phyloP scores from a whole-genome alignment of 2,797 vertebrate genomes.

The Danionella dracula region DNA sequence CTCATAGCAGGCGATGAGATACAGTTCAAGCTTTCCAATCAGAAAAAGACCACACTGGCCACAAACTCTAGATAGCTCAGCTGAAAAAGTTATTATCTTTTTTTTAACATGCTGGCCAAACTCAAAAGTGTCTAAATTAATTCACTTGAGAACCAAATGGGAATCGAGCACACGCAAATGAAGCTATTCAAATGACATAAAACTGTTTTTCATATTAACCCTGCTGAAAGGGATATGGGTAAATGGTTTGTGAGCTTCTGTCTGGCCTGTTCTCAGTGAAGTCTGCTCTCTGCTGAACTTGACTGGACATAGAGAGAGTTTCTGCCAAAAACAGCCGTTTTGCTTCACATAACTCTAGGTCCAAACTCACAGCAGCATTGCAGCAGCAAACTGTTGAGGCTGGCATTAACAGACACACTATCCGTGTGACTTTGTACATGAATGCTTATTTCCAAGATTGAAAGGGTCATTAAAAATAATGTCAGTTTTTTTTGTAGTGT shows the following conservation, averaged over 20 bases:
- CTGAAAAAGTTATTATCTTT: background rate
- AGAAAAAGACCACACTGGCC: background rate
- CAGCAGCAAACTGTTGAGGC: slow-evolving; percentile 38
- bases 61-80: background rate
- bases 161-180: background rate
- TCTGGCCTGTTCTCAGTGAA: background rate
- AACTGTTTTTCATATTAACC: background rate
- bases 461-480: slow-evolving; percentile 1
- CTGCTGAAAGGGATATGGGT: background rate
- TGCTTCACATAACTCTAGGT: slow-evolving; percentile 59
- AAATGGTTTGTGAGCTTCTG: slow-evolving; percentile 14
- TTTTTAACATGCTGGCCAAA: background rate
- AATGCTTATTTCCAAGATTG: background rate
- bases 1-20: background rate
- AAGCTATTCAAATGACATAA: background rate
- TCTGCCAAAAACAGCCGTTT: slow-evolving; percentile 54
- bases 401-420: background rate
- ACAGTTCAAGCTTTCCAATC: slow-evolving; percentile 1
- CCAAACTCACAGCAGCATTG: slow-evolving; percentile 53
- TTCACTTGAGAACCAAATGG: background rate
- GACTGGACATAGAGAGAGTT: slow-evolving; percentile 51
- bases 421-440: background rate
- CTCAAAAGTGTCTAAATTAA: background rate
- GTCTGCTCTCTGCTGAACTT: background rate
- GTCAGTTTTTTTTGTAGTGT: slow-evolving; percentile 23